These are phyloP conservation scores for Micromys minutus DNA, from an alignment of 2,113 vertebrate genomes.

Conservation along the genomic window DNA sequence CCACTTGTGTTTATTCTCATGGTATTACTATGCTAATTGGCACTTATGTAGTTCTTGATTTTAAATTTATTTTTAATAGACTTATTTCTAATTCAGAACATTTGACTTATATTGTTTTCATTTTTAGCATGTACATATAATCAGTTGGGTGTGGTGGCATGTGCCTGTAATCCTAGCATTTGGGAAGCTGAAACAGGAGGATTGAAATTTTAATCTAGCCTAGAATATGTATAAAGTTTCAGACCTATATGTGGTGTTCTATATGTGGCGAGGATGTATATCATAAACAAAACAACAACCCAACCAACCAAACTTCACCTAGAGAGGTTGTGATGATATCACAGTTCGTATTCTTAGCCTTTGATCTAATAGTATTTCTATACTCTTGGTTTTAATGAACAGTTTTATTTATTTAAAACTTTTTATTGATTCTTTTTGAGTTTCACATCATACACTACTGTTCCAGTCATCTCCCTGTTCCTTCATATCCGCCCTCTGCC, in stretches of 20 bases:
- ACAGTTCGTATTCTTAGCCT: background rate
- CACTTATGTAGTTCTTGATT: slow-evolving; percentile 42
- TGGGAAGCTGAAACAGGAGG: background rate
- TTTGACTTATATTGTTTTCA: slow-evolving; percentile 28
- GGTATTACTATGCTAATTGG: slow-evolving; percentile 53
- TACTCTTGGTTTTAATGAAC: slow-evolving; percentile 17
- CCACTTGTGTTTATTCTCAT: slow-evolving; percentile 39
- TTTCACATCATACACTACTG: background rate
- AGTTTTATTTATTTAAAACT: background rate
- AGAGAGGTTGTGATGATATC: background rate
- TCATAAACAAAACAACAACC: background rate
- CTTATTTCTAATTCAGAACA: slow-evolving; percentile 56
- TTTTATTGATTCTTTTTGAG: background rate
- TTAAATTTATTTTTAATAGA: slow-evolving; percentile 65
- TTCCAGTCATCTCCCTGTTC: background rate
- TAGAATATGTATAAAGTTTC: background rate
- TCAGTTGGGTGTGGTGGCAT: background rate
- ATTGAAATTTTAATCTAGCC: background rate
- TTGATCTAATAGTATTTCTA: slow-evolving; percentile 44
- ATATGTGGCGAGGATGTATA: background rate
- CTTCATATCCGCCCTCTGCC: background rate
- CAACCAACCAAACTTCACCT: background rate
- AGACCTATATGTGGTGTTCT: background rate
- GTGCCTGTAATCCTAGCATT: background rate
- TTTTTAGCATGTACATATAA: slow-evolving; percentile 25